These are phyloP conservation scores for Actinopyga echinites DNA, from an alignment of 53 echinoderm and acorn worm species.

Conservation along the genomic window DNA sequence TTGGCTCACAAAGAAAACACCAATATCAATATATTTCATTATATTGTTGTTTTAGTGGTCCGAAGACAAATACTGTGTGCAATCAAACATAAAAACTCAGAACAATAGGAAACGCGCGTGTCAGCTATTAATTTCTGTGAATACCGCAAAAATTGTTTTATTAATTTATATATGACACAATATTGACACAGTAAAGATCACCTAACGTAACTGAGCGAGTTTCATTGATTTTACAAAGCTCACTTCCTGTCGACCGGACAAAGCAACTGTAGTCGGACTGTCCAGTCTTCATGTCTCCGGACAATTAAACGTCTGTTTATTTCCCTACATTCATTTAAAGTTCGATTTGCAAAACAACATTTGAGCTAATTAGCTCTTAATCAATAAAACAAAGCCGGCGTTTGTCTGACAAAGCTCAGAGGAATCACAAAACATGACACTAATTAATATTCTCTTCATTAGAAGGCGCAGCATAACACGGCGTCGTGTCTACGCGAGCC, in stretches of 20 bases:
- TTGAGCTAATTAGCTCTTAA: constrained; percentile 23
- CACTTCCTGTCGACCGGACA: background rate
- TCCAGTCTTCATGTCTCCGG: constrained; percentile 20
- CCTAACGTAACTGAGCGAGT: background rate
- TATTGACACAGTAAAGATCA: background rate
- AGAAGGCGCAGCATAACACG: no score
- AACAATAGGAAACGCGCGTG: no score
- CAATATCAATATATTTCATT: no score
- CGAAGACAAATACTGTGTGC: no score
- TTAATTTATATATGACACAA: background rate
- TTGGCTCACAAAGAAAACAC: no score
- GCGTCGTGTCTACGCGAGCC: no score
- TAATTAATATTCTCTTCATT: constrained; percentile 22
- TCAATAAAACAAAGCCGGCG: constrained; percentile 7
- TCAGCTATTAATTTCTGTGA: no score
- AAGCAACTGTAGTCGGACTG: background rate
- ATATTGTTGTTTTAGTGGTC: no score
- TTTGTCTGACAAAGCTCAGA: background rate
- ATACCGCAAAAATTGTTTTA: no score
- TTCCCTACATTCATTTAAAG: background rate
- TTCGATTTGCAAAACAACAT: constrained; percentile 32
- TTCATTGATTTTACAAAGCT: background rate
- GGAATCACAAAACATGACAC: background rate
- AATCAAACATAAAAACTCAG: no score
- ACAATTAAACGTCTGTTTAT: constrained; percentile 6